Base-by-base conservation (phyloP, 2,888 invertebrate species). In the Lucinisca nassula region DNA sequence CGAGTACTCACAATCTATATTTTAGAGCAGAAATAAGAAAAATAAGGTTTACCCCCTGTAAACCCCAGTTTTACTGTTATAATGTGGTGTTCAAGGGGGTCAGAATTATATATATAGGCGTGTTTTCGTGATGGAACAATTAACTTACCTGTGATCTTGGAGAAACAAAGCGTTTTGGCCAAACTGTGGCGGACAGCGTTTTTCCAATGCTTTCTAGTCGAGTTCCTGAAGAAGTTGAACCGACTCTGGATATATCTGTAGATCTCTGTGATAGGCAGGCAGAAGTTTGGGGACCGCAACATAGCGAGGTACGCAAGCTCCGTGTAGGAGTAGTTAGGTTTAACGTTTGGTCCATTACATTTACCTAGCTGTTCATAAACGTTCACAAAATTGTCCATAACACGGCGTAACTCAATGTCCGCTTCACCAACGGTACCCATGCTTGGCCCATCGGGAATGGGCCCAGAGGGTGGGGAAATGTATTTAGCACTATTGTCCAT, bases 241-340 rank as follows among this genome's bases (percentile, higher is more conserved):
- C 92, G 78, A 45, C 83, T 83, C 82, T 91, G 89, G 21, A 94
- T 93, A 74, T 94, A 94, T 24, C 90, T 10, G 79, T 92, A 93
- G 30, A 93, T 93, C 75, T 93, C 92, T 17, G 91, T 88, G 17
- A 94, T 93, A 0, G 93, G 93, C 8, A 93, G 85, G 74, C 93
- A 92, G 79, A 92, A 94, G 83, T 94, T 93, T 1, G 91, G 92
- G 0, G 93, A 92, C 21, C 93, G 72, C 32, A 94, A 75, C 73
- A 94, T 90, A 0, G 93, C 92, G 24, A 94, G 90, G 58, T 91
- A 93, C 1, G 93, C 92, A 37, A 94, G 88, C 74, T 94, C 93
- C n/a, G 93, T 93, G 81, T 93, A 93, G n/a, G 93, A 92, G 67
- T 93, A 94, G 79, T 93, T 93, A 0, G 93, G 93, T 73, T 94